These are phyloP conservation scores for Oscheius sp. DNA, from an alignment of 1,140 invertebrate genomes.

Conservation along the genomic window DNA sequence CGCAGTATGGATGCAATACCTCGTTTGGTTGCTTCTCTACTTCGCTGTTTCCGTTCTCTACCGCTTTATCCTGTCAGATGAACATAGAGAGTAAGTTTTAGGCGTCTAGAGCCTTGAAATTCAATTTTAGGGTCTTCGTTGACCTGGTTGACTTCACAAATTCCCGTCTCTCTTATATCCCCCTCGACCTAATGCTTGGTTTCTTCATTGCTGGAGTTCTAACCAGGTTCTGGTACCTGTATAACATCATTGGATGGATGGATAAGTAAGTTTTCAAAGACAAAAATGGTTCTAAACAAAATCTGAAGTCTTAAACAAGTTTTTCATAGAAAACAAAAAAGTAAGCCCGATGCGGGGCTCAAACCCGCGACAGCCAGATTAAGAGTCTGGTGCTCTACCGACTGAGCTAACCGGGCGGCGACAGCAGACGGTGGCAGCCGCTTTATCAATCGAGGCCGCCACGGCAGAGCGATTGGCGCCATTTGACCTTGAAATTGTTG, in stretches of 20 bases:
- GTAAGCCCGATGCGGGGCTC: neutral
- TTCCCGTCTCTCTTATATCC: conserved; percentile 23
- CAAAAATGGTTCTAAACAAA: too few species aligned
- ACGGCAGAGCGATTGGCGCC: too few species aligned
- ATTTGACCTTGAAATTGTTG: too few species aligned
- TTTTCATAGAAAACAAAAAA: too few species aligned
- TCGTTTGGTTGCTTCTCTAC: conserved; percentile 24
- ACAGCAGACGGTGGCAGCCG: too few species aligned
- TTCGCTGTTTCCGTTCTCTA: conserved; percentile 24
- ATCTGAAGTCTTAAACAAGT: too few species aligned
- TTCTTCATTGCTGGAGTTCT: conserved; percentile 38
- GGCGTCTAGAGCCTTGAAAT: neutral
- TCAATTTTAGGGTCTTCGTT: conserved; percentile 13
- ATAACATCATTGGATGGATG: conserved; percentile 37
- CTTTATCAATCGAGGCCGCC: too few species aligned
- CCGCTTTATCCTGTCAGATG: conserved; percentile 13
- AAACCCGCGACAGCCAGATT: neutral
- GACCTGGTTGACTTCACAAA: conserved; percentile 9
- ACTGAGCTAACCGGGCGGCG: neutral
- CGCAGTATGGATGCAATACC: conserved; percentile 30
- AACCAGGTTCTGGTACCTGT: conserved; percentile 27
- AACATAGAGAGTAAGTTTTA: conserved; percentile 9
- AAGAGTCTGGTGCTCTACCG: neutral
- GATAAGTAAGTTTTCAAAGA: conserved; percentile 31
- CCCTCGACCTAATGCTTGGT: conserved; percentile 35